A percentile compares a stretch with the other conserved stretches of the same genome.
Conservation (phyloP, 2,888 invertebrate species). For the Chaetoderma sp. region DNA sequence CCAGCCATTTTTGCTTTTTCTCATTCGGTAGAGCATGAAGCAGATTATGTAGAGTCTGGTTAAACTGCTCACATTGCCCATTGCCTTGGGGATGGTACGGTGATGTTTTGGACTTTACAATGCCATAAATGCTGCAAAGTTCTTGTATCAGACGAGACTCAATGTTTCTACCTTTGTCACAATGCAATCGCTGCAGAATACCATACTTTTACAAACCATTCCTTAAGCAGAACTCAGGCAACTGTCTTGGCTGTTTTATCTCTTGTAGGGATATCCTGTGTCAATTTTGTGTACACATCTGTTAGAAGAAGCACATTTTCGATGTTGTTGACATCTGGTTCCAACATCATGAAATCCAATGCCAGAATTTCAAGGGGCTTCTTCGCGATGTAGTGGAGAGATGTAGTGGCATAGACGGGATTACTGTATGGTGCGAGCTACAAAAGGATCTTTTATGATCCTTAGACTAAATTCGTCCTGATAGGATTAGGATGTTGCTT, state of each 20-base stretch:
- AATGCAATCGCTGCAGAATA: slow-evolving; percentile 36
- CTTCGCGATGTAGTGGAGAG: too few species aligned
- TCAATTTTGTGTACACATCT: slow-evolving; percentile 38
- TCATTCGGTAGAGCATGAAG: slow-evolving; percentile 27
- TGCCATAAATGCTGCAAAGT: slow-evolving; percentile 33
- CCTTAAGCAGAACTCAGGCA: slow-evolving; percentile 33
- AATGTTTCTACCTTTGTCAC: slow-evolving; percentile 38
- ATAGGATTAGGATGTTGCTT: too few species aligned
- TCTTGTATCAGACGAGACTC: slow-evolving; percentile 30
- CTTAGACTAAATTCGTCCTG: too few species aligned
- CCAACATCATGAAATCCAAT: neutral
- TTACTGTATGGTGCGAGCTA: too few species aligned
- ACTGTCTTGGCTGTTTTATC: slow-evolving; percentile 37
- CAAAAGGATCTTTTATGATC: too few species aligned
- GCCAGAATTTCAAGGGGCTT: neutral
- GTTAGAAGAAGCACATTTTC: neutral
- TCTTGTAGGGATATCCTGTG: slow-evolving; percentile 37
- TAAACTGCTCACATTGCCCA: slow-evolving; percentile 40
- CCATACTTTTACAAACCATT: slow-evolving; percentile 40
- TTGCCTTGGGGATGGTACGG: slow-evolving; percentile 41
- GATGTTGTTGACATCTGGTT: neutral
- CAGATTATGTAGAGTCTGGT: slow-evolving; percentile 36
- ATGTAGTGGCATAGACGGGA: too few species aligned
- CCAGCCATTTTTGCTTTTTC: slow-evolving; percentile 35
- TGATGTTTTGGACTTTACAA: slow-evolving; percentile 34